These are phyloP conservation scores for Junco hyemalis DNA, from an alignment of 2,113 vertebrate genomes.

Conservation along the genomic window DNA sequence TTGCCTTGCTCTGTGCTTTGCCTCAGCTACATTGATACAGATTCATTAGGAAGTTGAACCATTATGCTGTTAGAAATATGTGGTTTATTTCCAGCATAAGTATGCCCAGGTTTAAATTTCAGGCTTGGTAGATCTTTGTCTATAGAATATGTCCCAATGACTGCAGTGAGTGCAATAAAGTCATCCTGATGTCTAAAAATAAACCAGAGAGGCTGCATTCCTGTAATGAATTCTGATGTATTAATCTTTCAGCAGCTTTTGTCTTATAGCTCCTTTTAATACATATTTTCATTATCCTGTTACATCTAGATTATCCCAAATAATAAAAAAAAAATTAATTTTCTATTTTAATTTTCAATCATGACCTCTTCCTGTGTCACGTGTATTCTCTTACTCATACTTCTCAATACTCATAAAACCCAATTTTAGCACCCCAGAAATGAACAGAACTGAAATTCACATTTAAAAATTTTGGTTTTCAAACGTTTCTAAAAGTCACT, in stretches of 20 bases:
- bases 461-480: neutral
- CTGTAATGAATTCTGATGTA: neutral
- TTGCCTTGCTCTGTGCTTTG: neutral
- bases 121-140: neutral
- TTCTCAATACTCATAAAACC: neutral
- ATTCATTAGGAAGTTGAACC: neutral
- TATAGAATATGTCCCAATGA: neutral
- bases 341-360: neutral
- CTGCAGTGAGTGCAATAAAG: neutral
- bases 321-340: neutral
- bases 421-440: neutral
- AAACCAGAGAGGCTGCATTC: neutral
- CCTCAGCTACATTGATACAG: neutral
- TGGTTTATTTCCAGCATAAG: neutral
- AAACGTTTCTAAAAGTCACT: neutral
- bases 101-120: neutral
- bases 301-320: neutral
- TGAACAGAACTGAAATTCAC: neutral
- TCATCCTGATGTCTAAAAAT: neutral
- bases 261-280: neutral
- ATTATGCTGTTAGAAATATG: neutral
- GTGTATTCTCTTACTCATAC: neutral
- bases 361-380: neutral
- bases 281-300: neutral
- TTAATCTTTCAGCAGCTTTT: neutral